phyloP scores from a whole-genome alignment of 1,140 invertebrate genomes.

The Gonioctena quinquepunctata region DNA sequence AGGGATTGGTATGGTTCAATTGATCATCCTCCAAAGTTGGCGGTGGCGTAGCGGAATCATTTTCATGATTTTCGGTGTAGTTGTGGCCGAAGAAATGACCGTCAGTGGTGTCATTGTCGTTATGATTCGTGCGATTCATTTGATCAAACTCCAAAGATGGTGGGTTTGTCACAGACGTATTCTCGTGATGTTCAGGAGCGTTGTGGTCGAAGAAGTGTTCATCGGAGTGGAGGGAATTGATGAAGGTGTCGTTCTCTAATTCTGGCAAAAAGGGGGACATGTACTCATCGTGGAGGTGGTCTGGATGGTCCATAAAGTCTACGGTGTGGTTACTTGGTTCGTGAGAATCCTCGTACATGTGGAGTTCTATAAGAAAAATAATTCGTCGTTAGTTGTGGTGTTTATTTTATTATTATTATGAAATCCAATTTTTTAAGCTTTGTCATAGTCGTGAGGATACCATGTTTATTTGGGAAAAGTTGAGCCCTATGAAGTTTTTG shows the following conservation, averaged over 20 bases:
- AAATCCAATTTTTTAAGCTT: no score
- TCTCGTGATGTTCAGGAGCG: slow-evolving; percentile 5
- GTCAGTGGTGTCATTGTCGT: slow-evolving; percentile 31
- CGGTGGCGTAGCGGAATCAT: slow-evolving; percentile 31
- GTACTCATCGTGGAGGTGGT: slow-evolving; percentile 37
- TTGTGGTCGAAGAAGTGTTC: slow-evolving; percentile 37
- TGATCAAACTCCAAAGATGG: slow-evolving; percentile 53
- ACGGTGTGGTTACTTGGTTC: slow-evolving; percentile 30
- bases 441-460: no score
- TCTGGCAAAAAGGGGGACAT: slow-evolving; percentile 70
- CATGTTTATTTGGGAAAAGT: no score
- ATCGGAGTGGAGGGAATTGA: slow-evolving; percentile 59
- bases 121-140: slow-evolving; percentile 51
- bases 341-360: background rate
- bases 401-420: background rate
- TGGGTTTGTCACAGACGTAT: slow-evolving; percentile 29
- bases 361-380: slow-evolving; percentile 1
- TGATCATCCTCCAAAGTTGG: slow-evolving; percentile 53
- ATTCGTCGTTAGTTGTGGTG: no score
- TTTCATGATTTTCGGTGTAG: background rate
- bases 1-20: slow-evolving; percentile 51
- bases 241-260: slow-evolving; percentile 62
- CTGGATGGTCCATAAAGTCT: slow-evolving; percentile 6
- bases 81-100: no score
- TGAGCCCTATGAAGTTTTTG: no score